Percentiles rank a stretch among this genome's conserved stretches.
Conservation (phyloP, 1,140 invertebrate genomes). For the Hylaeus anthracinus region DNA sequence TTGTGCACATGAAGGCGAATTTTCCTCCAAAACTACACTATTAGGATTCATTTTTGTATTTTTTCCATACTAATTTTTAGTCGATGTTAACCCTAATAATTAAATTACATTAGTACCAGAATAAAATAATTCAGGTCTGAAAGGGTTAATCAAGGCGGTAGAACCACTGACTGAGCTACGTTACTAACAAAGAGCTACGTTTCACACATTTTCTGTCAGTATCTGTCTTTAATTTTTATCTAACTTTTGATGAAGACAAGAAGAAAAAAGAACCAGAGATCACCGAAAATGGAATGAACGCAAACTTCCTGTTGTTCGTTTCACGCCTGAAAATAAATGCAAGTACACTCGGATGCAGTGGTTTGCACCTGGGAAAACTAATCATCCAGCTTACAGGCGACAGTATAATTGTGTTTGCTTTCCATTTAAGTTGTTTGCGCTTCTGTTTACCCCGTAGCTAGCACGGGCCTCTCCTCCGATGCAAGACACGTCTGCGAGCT, state of each 20-base stretch:
- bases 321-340: constrained; percentile 46
- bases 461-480: constrained; percentile 12
- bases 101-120: too few relatives aligned
- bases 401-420: constrained; percentile 76
- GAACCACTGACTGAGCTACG: too few relatives aligned
- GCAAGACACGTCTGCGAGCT: constrained; percentile 50
- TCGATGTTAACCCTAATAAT: too few relatives aligned
- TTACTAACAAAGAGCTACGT: too few relatives aligned
- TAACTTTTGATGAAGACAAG: background rate
- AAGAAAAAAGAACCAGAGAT: background rate
- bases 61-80: too few relatives aligned
- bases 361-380: constrained; percentile 62
- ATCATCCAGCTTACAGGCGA: constrained; percentile 55
- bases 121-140: too few relatives aligned
- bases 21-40: too few relatives aligned
- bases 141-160: too few relatives aligned
- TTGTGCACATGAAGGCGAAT: too few relatives aligned
- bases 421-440: constrained; percentile 77
- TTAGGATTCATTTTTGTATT: too few relatives aligned
- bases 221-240: too few relatives aligned
- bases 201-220: too few relatives aligned
- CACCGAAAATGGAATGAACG: background rate
- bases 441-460: constrained; percentile 66
- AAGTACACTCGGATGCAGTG: constrained; percentile 18
- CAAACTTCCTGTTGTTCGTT: background rate